These are phyloP conservation scores for Cotesia glomerata DNA, from an alignment of 1,140 invertebrate genomes.

Conservation along the genomic window DNA sequence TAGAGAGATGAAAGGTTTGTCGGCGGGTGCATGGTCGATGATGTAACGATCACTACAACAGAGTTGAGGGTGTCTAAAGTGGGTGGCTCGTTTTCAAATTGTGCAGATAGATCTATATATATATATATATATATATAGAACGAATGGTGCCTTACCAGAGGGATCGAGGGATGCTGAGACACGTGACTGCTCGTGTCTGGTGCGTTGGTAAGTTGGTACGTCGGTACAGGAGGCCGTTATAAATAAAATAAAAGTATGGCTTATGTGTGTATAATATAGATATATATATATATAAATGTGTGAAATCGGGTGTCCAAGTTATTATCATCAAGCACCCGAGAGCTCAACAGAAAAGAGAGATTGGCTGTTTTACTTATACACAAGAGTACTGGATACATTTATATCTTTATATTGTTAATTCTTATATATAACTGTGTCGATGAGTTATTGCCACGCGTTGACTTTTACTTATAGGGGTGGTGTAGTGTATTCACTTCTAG, in stretches of 20 bases:
- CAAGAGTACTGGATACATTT: background rate
- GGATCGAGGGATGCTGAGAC: background rate
- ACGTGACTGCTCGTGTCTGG: constrained; percentile 32
- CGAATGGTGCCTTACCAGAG: background rate
- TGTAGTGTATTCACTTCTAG: background rate
- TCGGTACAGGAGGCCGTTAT: constrained; percentile 13
- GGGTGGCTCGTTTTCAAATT: constrained; percentile 25
- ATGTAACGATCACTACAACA: background rate
- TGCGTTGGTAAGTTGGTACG: no score
- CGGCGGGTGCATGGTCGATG: background rate
- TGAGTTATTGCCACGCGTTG: background rate
- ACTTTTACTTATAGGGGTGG: background rate
- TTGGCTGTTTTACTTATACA: no score
- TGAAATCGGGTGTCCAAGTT: background rate
- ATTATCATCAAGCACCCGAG: no score
- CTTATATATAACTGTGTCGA: no score
- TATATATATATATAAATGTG: no score
- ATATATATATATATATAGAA: background rate
- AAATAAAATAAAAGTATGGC: constrained; percentile 19
- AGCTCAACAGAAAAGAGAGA: background rate
- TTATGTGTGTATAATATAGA: background rate
- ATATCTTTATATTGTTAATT: no score
- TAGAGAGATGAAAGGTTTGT: constrained; percentile 29
- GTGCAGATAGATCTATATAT: background rate
- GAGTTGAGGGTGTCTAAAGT: constrained; percentile 26